Percentiles rank a stretch among this genome's conserved stretches.
Evolutionary conservation across 2,888 invertebrate genomes (phyloP).

Genomic region (Megastigmus dorsalis): DNA sequence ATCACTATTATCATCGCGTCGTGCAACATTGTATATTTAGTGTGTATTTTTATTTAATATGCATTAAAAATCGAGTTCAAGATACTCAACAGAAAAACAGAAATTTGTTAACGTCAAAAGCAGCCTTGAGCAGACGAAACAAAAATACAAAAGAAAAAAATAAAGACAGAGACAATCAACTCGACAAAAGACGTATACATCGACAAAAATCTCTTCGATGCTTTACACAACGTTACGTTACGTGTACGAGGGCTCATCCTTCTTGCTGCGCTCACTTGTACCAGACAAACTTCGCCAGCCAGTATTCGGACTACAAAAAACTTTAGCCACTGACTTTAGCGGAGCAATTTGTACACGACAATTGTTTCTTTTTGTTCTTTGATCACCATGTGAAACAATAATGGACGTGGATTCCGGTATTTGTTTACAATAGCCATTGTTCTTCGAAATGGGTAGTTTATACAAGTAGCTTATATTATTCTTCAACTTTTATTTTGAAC

Average conservation of each 20-base stretch:
- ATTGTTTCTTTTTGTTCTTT: conserved; percentile 7
- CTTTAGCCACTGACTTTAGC: background rate
- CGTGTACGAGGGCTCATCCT: conserved; percentile 58
- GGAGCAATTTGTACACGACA: background rate
- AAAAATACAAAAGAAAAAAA: conserved; percentile 24
- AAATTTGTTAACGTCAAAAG: conserved; percentile 39
- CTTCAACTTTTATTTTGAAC: background rate
- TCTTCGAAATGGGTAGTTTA: conserved; percentile 24
- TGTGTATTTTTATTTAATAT: conserved; percentile 23
- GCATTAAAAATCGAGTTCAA: conserved; percentile 8
- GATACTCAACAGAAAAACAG: conserved; percentile 18
- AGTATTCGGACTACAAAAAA: background rate
- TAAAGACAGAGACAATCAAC: conserved; percentile 32
- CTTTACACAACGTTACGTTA: conserved; percentile 55
- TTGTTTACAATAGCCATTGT: conserved; percentile 29
- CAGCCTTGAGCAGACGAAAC: conserved; percentile 40
- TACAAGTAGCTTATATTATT: background rate
- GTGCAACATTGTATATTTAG: background rate
- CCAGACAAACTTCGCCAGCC: conserved; percentile 47
- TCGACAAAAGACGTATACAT: conserved; percentile 50
- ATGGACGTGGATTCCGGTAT: conserved; percentile 45
- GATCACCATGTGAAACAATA: background rate
- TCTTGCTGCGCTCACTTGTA: conserved; percentile 57
- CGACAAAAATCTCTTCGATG: conserved; percentile 47
- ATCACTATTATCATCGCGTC: no score